phyloP scores from a whole-genome alignment of 1,140 invertebrate species.

The Platorchestia sp. region DNA sequence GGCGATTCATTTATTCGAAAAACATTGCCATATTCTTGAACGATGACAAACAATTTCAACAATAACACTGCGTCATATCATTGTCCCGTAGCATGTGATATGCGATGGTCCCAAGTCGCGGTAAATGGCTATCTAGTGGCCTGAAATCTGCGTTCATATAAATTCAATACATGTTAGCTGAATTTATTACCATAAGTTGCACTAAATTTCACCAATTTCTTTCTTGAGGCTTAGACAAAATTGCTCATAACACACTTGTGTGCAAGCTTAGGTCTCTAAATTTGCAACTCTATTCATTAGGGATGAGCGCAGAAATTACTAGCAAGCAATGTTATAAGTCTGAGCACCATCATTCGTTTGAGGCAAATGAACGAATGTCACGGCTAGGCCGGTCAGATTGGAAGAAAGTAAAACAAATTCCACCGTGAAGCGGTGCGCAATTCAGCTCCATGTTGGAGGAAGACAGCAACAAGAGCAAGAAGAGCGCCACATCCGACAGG shows the following conservation, averaged over 20 bases:
- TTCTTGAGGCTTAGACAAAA: not conserved
- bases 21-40: too few species aligned
- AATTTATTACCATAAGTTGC: not conserved
- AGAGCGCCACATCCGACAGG: slow-evolving; percentile 21
- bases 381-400: not conserved
- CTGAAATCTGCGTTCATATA: not conserved
- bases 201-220: not conserved
- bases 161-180: not conserved
- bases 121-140: not conserved
- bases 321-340: not conserved
- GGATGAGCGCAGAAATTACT: not conserved
- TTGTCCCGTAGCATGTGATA: too few species aligned
- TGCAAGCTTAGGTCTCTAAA: not conserved
- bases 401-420: not conserved
- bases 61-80: too few species aligned
- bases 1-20: too few species aligned
- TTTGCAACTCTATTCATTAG: not conserved
- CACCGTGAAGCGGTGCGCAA: not conserved
- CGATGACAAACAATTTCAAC: too few species aligned
- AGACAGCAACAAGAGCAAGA: not conserved
- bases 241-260: not conserved
- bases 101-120: too few species aligned
- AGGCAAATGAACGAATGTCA: not conserved
- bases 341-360: not conserved
- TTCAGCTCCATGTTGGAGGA: not conserved